These are phyloP conservation scores for Carterocephalus palaemon DNA, from an alignment of 2,888 invertebrate genomes.

Conservation along the genomic window DNA sequence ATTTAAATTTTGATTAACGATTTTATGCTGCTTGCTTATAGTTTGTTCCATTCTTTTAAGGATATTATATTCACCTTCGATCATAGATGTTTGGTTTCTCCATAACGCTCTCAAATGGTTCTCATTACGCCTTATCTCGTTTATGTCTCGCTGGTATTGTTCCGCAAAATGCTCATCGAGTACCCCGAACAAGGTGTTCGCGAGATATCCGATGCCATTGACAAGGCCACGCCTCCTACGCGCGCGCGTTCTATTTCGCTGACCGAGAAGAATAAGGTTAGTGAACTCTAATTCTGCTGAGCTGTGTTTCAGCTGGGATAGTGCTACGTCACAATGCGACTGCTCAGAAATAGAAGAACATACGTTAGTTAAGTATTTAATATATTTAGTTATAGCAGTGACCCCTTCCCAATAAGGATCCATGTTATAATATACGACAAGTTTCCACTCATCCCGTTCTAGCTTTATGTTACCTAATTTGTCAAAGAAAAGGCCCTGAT, in stretches of 20 bases:
- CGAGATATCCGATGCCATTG: conserved; percentile 22
- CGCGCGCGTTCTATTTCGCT: not conserved
- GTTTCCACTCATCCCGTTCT: conserved; percentile 5
- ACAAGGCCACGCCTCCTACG: conserved; percentile 24
- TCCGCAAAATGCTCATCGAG: conserved; percentile 29
- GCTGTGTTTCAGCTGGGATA: conserved; percentile 2
- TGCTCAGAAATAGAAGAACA: not conserved
- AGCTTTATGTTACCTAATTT: conserved; percentile 4
- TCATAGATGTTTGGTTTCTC: conserved; percentile 33
- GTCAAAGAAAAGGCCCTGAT: conserved; percentile 6
- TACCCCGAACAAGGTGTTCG: conserved; percentile 27
- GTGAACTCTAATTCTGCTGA: conserved; percentile 3
- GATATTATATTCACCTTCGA: conserved; percentile 30
- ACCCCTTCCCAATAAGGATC: conserved; percentile 4
- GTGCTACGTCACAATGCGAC: conserved; percentile 1
- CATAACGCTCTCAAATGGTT: conserved; percentile 26
- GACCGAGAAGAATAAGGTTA: not conserved
- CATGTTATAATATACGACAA: conserved; percentile 8
- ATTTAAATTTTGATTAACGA: conserved; percentile 3
- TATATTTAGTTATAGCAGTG: conserved; percentile 1
- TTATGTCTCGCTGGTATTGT: conserved; percentile 25
- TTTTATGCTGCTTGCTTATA: conserved; percentile 26
- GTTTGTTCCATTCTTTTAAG: conserved; percentile 23
- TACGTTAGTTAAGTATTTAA: conserved; percentile 1
- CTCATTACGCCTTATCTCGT: conserved; percentile 21